Evolutionary conservation across 2,888 invertebrate genomes (phyloP), one percentile per base, ranked within the genome.

Genomic region (Temnothorax rugatulus): DNA sequence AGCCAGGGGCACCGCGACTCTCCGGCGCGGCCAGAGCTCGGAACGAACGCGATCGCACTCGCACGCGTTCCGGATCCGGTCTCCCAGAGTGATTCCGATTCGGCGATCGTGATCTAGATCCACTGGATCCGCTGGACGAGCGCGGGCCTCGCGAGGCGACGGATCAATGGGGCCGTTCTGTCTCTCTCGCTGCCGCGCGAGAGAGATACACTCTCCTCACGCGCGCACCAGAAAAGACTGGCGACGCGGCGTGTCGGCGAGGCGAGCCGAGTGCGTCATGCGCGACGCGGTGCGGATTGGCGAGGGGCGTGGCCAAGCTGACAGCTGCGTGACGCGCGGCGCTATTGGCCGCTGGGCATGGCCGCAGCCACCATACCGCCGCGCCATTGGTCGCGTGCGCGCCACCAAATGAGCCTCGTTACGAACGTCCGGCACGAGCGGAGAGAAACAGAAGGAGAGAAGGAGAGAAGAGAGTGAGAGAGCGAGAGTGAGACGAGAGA

Each of bases 201-300:
- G 84, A 86, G 79, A 86, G 82, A 91, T 91, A 92, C 92, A 91
- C 90, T 93, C 90, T 89, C 91, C 89, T 92, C 71, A 91, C 90
- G 92, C 93, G 91, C 93, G 94, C 91, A 93, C 91, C 93, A 91
- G 91, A 93, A 91, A 90, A 90, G 91, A 94, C 94, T 94, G 94
- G 89, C 90, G 88, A 61, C 86, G 83, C 86, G 86, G 86, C 86
- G 86, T 86, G 85, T 69, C 63, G 66, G 66, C 82, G 47, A 73
- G 50, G 63, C 77, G 85, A 90, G 61, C 82, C 83, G 79, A 50
- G 47, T 54, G 83, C 84, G 91, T 89, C 92, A 88, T 91, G 91
- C 92, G 92, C 91, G 86, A 82, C 86, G 85, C 47, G 77, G 57
- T 73, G 85, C 86, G 86, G 88, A 91, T 90, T 91, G 91, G 90